phyloP scores from a whole-genome alignment of 2,113 vertebrate genomes.

The Oxyruncus cristatus region DNA sequence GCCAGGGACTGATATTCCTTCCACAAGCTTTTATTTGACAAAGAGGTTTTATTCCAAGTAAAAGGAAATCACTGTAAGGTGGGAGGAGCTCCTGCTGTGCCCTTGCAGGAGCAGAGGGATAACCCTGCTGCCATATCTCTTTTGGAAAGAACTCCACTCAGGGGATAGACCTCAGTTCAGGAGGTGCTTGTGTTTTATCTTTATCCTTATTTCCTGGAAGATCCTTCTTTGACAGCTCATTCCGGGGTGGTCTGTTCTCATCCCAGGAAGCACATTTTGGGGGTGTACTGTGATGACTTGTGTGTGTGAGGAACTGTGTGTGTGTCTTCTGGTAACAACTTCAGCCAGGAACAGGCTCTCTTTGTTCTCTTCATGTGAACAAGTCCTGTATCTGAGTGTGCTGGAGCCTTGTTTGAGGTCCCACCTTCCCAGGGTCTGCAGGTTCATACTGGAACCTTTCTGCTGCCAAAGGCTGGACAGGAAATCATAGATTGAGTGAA shows the following conservation, averaged over 20 bases:
- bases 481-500: neutral
- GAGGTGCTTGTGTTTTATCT: neutral
- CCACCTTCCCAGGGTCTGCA: neutral
- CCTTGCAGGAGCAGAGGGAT: neutral
- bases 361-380: fast-evolving
- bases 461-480: neutral
- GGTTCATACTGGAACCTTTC: neutral
- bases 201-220: neutral
- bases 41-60: too few species aligned
- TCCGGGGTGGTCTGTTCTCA: neutral
- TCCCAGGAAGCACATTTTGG: neutral
- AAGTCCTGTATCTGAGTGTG: neutral
- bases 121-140: neutral
- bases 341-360: neutral
- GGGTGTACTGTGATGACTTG: neutral
- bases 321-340: neutral
- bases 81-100: neutral
- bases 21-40: neutral
- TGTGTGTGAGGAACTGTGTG: neutral
- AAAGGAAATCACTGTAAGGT: neutral
- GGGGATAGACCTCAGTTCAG: neutral
- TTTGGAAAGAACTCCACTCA: neutral
- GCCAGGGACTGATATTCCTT: neutral
- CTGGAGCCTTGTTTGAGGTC: neutral
- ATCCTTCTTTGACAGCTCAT: neutral